Conservation (phyloP, 2,113 vertebrate species). For the Larimichthys crocea region DNA sequence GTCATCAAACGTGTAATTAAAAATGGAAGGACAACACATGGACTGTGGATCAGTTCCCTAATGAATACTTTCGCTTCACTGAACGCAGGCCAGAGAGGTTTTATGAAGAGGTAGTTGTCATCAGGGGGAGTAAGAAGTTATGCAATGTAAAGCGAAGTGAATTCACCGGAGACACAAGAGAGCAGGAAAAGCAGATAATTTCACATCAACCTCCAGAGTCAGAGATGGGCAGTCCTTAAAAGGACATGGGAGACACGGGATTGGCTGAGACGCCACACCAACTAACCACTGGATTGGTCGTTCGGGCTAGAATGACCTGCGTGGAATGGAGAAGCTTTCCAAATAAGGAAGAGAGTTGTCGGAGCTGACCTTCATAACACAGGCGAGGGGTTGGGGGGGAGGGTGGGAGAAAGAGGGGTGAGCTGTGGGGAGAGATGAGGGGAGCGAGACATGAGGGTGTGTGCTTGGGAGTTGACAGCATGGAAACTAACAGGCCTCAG, state of each 20-base stretch:
- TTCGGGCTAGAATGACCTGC: slow-evolving; percentile 85
- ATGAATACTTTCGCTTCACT: slow-evolving; percentile 4
- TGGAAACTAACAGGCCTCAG: slow-evolving; percentile 75
- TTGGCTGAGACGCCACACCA: slow-evolving; percentile 79
- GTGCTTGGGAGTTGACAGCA: slow-evolving; percentile 72
- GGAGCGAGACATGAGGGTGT: slow-evolving; percentile 40
- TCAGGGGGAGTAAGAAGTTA: slow-evolving; percentile 3
- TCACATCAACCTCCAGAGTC: slow-evolving; percentile 71
- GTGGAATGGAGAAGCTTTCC: slow-evolving; percentile 90
- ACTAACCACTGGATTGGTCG: slow-evolving; percentile 85
- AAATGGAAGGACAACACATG: slow-evolving; percentile 26
- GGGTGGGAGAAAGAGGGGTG: slow-evolving; percentile 30
- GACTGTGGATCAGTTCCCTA: slow-evolving; percentile 11
- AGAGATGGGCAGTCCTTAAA: slow-evolving; percentile 91
- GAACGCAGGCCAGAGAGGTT: slow-evolving; percentile 11
- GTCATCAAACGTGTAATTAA: slow-evolving; percentile 48
- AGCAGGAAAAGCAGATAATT: slow-evolving; percentile 66
- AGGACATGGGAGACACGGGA: slow-evolving; percentile 86
- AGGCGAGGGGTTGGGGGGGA: slow-evolving; percentile 61
- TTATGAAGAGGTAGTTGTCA: slow-evolving; percentile 12
- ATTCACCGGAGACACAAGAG: slow-evolving; percentile 49
- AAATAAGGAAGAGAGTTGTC: slow-evolving; percentile 92
- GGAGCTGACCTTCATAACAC: slow-evolving; percentile 87
- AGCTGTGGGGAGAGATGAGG: slow-evolving; percentile 35
- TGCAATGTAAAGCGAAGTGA: slow-evolving; percentile 39